Percentiles rank a stretch among this genome's conserved stretches.
phyloP scores from a whole-genome alignment of 2,888 invertebrate species.

The Nematopogon swammerdamellus region DNA sequence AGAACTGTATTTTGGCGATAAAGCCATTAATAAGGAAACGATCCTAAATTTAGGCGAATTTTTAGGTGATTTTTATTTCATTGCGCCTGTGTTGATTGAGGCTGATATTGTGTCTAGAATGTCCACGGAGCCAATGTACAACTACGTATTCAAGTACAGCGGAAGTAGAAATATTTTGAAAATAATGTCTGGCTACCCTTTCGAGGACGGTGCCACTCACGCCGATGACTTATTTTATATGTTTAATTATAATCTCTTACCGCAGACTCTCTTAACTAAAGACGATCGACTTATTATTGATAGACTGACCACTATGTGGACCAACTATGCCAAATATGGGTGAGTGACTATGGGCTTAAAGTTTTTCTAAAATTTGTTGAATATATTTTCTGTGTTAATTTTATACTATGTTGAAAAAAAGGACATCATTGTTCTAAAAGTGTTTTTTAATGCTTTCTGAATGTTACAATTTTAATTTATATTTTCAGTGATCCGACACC shows the following conservation, averaged over 20 bases:
- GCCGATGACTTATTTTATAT: neutral
- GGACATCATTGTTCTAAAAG: too few species aligned
- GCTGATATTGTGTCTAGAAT: neutral
- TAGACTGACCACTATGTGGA: neutral
- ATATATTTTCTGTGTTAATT: too few species aligned
- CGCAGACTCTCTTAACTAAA: neutral
- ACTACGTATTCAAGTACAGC: neutral
- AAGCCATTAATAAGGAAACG: constrained; percentile 28
- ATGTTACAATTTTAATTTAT: too few species aligned
- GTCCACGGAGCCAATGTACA: neutral
- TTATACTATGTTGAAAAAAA: too few species aligned
- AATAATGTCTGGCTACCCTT: neutral
- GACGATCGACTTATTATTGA: neutral
- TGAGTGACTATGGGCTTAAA: neutral
- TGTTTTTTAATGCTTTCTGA: too few species aligned
- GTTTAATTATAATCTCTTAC: neutral
- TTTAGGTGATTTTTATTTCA: neutral
- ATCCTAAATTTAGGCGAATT: constrained; percentile 19
- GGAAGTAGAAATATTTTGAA: neutral
- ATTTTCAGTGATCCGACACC: constrained; percentile 49
- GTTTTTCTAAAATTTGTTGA: too few species aligned
- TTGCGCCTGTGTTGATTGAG: neutral
- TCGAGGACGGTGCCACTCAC: neutral
- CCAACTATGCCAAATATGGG: constrained; percentile 2
- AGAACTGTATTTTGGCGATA: constrained; percentile 37